A percentile compares a stretch with the other conserved stretches of the same genome.
These are phyloP conservation scores for Eutolmus rufibarbis DNA, from an alignment of 2,888 invertebrate genomes.

Conservation along the genomic window DNA sequence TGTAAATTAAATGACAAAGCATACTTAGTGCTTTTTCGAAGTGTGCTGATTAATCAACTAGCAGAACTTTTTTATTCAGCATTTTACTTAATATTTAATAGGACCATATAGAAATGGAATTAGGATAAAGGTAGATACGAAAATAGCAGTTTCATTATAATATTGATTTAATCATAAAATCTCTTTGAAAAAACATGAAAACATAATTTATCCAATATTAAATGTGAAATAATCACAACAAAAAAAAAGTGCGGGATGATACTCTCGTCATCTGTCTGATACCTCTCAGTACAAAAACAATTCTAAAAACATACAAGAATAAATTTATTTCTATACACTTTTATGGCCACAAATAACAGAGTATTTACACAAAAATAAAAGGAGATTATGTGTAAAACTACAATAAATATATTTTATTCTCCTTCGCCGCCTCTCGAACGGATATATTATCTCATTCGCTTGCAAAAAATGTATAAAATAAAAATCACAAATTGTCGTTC, in stretches of 20 bases:
- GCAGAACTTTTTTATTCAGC: too few species aligned
- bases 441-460: not conserved
- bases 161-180: constrained; percentile 26
- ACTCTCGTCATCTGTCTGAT: not conserved
- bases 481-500: constrained; percentile 25
- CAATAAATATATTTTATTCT: constrained; percentile 25
- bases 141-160: not conserved
- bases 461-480: constrained; percentile 20
- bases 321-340: constrained; percentile 12
- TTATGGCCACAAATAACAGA: constrained; percentile 23
- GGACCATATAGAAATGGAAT: not conserved
- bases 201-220: constrained; percentile 6
- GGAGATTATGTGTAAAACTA: not conserved
- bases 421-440: not conserved
- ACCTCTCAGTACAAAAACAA: constrained; percentile 7
- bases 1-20: too few species aligned
- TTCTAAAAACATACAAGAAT: constrained; percentile 21
- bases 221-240: constrained; percentile 9
- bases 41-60: too few species aligned
- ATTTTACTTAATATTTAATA: too few species aligned
- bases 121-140: not conserved
- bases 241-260: constrained; percentile 8
- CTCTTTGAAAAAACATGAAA: constrained; percentile 10
- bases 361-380: constrained; percentile 7
- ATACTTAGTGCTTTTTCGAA: too few species aligned